Base-by-base conservation (phyloP, 2,797 vertebrate species). In the Melopsittacus undulatus region DNA sequence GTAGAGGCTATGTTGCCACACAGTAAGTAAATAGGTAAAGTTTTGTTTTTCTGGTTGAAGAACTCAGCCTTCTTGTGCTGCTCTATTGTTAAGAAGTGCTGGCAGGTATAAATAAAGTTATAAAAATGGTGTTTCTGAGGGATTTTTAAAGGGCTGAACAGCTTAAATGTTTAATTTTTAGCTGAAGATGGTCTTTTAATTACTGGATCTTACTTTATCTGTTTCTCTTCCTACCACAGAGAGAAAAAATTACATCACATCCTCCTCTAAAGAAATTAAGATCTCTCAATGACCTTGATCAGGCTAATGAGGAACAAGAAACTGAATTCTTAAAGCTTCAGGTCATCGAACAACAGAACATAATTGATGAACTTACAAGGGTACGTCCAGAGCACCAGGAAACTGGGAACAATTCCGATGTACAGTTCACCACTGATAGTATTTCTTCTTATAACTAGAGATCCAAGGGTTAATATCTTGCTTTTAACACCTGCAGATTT, bases 301-400 rank as follows among this genome's bases (percentile, higher is more conserved):
- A 99, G 97, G 99, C 99, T 54, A 99, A 99, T 4, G 99, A 99
- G 94, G 99, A 99, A 80, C 99, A 99, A 97, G 99, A 99, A 97
- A 98, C 99, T 17, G 99, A 99, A 80, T 99, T 99, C 96, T 98
- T 99, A 87, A 99, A 99, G 95, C 98, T 99, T 96, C 99, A 99
- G 96, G 99, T 99, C 93, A 98, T 99, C 90, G 99, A 99, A 86
- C 99, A 99, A 45, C 99, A 99, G 97, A 99, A 98, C 96, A 99
- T 99, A 95, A 99, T 99, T 45, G 99, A 99, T 78, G 99, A 99
- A n/a, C 98, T 99, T 92, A 99, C 99, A 40, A 98, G 99, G 98
- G 99, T 99, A 98, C 32, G 98, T 97, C 45, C 79, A 57, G 36
- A 80, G 62, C 62, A 72, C 34, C 18, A 69, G 62, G 24, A 93